Conservation (phyloP, 2,797 vertebrate species). For the Halcyon badia region DNA sequence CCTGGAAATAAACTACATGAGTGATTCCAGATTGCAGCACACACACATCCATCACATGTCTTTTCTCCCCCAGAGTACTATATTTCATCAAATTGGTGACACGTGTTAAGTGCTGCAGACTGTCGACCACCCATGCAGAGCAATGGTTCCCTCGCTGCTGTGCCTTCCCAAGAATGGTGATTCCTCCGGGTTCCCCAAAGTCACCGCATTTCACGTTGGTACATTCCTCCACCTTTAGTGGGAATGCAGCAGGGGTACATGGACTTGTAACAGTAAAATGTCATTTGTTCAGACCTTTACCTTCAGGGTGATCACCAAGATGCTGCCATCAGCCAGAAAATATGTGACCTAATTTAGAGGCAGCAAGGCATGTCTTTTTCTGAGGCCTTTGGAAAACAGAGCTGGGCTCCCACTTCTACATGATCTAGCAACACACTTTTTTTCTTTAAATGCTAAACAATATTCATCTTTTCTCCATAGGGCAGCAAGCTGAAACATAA, state of each 20-base stretch:
- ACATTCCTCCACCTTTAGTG: background rate
- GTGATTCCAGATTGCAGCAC: background rate
- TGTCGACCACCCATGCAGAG: background rate
- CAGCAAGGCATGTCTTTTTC: constrained; percentile 80
- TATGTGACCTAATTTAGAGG: constrained; percentile 87
- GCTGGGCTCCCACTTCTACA: constrained; percentile 35
- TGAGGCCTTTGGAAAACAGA: constrained; percentile 64
- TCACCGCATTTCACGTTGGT: background rate
- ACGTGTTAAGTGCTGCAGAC: background rate
- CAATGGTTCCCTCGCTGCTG: background rate
- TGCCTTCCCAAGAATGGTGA: background rate
- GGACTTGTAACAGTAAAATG: constrained; percentile 76
- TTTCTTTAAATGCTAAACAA: constrained; percentile 25
- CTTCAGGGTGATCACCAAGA: constrained; percentile 78
- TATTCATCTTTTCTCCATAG: background rate
- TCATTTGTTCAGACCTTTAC: constrained; percentile 83
- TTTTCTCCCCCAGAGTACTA: background rate
- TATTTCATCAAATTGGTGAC: background rate
- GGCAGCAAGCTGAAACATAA: background rate
- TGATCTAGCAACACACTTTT: background rate
- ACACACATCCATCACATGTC: background rate
- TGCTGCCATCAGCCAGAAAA: constrained; percentile 84
- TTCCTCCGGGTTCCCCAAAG: background rate
- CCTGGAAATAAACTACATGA: background rate
- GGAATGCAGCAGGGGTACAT: constrained; percentile 57